These are phyloP conservation scores for Indicator indicator DNA, from an alignment of 2,113 vertebrate genomes.

Conservation along the genomic window DNA sequence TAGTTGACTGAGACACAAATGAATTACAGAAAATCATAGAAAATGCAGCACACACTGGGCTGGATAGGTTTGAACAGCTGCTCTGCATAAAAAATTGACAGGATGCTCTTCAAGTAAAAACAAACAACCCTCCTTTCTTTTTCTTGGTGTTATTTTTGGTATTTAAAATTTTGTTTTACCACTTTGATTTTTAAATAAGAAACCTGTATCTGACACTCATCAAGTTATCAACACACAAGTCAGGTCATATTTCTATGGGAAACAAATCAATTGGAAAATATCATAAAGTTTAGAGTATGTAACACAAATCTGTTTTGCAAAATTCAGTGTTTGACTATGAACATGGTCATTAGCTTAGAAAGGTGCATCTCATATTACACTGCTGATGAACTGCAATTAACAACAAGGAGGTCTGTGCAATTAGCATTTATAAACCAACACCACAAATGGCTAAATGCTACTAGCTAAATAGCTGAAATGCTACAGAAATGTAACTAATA, in stretches of 20 bases:
- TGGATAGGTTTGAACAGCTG: constrained; percentile 43
- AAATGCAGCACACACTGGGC: background rate
- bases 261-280: background rate
- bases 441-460: background rate
- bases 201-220: background rate
- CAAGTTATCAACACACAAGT: background rate
- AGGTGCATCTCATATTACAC: background rate
- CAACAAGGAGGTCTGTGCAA: background rate
- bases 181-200: background rate
- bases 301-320: background rate
- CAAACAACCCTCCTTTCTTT: background rate
- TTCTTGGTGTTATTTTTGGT: background rate
- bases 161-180: background rate
- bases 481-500: background rate
- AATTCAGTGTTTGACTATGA: background rate
- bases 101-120: background rate
- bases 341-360: background rate
- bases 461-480: background rate
- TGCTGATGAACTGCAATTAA: background rate
- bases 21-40: constrained; percentile 16
- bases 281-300: background rate
- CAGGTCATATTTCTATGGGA: background rate
- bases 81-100: background rate
- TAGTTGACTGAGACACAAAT: constrained; percentile 38
- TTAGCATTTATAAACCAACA: background rate